These are phyloP conservation scores for Drosophila insularis DNA, from an alignment of 1,140 invertebrate species.

Conservation along the genomic window DNA sequence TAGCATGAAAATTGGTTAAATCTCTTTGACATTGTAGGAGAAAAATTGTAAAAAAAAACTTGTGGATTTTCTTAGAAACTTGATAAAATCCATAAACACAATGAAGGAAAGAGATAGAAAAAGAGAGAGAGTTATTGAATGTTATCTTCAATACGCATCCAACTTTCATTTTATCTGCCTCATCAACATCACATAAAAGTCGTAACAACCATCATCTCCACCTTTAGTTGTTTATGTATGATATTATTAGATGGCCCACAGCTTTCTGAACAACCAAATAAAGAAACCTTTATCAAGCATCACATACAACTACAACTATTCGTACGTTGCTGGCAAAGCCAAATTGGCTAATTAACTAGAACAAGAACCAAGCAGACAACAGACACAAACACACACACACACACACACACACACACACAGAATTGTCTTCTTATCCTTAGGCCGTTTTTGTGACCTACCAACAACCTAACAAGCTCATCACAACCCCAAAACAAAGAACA, in stretches of 20 bases:
- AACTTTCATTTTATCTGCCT: conserved; percentile 11
- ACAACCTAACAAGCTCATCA: conserved; percentile 43
- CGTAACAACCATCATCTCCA: conserved; percentile 42
- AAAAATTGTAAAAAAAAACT: conserved; percentile 4
- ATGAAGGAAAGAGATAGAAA: neutral
- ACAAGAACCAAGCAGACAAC: conserved; percentile 32
- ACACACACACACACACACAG: conserved; percentile 3
- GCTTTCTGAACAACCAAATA: conserved; percentile 30
- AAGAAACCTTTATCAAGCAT: conserved; percentile 1
- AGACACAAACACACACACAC: neutral
- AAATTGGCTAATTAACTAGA: conserved; percentile 74
- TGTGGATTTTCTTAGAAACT: neutral
- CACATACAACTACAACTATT: neutral
- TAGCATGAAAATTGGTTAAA: conserved; percentile 43
- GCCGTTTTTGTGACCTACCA: conserved; percentile 28
- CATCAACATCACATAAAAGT: conserved; percentile 46
- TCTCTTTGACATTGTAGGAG: neutral
- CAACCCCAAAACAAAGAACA: conserved; percentile 10
- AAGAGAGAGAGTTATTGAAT: neutral
- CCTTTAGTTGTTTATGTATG: conserved; percentile 52
- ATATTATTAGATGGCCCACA: conserved; percentile 45
- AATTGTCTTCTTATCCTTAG: conserved; percentile 24
- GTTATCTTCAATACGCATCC: neutral
- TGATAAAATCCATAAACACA: neutral
- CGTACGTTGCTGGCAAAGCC: conserved; percentile 15